Evolutionary conservation across 2,888 invertebrate species (phyloP), one percentile per base, ranked within the genome.

Genomic region (Limnephilus marmoratus): DNA sequence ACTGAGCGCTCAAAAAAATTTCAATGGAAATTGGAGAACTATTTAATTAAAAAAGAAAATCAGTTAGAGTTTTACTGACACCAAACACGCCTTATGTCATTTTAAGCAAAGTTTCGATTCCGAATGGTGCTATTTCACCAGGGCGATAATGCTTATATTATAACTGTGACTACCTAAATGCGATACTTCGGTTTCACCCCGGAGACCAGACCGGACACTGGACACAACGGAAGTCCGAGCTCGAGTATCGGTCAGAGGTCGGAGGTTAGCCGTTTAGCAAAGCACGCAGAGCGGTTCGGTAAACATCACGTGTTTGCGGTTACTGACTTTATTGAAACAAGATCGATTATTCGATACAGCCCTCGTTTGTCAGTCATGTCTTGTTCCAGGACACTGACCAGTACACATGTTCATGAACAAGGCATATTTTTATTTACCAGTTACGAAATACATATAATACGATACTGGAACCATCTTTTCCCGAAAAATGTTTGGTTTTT

Each of bases 271-370:
- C 68, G n/a, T 68, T 68, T 68, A 68, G 68, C 24, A 68, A 68
- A 68, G 68, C 68, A 68, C 68, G 68, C 68, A 68, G 68, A 68
- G 68, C 68, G 68, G 24, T 68, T 68, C 24, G 68, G 68, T 68
- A 68, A 68, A 68, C 68, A 68, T 68, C 68, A 68, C 68, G 68
- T 68, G 68, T 68, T 68, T n/a, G 68, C 68, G 68, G 68, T 68
- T 68, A 68, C 68, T 68, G 68, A 24, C 68, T 68, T 68, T 68
- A 68, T 68, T 68, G 68, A 68, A 68, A 68, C 68, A 68, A 68
- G 68, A 68, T 68, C 68, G 68, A 68, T 68, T 68, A 24, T 68
- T 68, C 68, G 68, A 68, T 24, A 68, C 68, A 68, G 68, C 68
- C 68, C 24, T 68, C 68, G 68, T 68, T 68, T 68, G 68, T 68